Conservation (phyloP, 2,113 vertebrate genomes). For the Pristiophorus japonicus region DNA sequence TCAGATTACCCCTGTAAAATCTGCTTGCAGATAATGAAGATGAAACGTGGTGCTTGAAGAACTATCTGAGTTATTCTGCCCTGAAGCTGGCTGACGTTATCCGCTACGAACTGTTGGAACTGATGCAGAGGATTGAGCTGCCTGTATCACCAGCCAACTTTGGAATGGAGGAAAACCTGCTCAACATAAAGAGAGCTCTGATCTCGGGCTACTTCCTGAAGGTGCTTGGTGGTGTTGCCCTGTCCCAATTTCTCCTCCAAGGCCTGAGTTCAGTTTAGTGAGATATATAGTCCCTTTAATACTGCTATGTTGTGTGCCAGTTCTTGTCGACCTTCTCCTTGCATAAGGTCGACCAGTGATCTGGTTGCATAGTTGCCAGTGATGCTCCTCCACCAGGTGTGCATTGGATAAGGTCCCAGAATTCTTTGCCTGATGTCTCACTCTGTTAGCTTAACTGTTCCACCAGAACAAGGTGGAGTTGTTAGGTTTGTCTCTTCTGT, state of each 20-base stretch:
- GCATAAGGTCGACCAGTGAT: too few species aligned
- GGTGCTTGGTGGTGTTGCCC: constrained; percentile 51
- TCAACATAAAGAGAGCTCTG: constrained; percentile 80
- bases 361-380: neutral
- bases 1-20: neutral
- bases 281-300: neutral
- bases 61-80: constrained; percentile 62
- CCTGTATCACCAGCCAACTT: constrained; percentile 81
- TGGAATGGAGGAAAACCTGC: constrained; percentile 75
- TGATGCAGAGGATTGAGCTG: constrained; percentile 86
- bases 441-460: neutral
- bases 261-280: neutral
- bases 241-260: neutral
- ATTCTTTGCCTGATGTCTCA: neutral
- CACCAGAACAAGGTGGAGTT: neutral
- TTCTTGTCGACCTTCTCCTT: neutral
- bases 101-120: constrained; percentile 77
- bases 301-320: neutral
- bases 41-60: constrained; percentile 76
- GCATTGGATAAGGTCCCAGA: neutral
- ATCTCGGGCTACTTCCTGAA: constrained; percentile 92
- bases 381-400: too few species aligned
- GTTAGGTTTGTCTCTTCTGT: neutral
- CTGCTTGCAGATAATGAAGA: constrained; percentile 63
- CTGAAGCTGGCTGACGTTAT: constrained; percentile 70